Evolutionary conservation across 2,797 vertebrate genomes (phyloP).

Genomic region (Tragelaphus eurycerus): DNA sequence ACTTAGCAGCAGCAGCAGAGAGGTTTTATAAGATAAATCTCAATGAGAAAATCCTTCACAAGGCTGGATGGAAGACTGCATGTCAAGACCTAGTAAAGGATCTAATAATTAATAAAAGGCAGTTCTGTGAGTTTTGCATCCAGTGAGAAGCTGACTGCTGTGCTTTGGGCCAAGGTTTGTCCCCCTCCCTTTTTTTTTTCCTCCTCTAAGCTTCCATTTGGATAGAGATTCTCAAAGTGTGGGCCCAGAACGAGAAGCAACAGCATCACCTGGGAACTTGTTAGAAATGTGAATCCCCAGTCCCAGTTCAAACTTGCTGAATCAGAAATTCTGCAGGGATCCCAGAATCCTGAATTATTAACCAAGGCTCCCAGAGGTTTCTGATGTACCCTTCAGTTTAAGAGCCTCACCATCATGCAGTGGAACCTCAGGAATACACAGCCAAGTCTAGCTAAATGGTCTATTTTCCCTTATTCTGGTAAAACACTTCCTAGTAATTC

Average conservation of each 20-base stretch:
- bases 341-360: not conserved
- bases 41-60: not conserved
- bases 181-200: not conserved
- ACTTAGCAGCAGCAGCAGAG: not conserved
- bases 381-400: not conserved
- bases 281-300: not conserved
- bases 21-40: constrained; percentile 47
- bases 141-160: not conserved
- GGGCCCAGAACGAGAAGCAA: not conserved
- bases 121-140: not conserved
- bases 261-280: not conserved
- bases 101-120: not conserved
- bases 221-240: not conserved
- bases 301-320: not conserved
- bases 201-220: not conserved
- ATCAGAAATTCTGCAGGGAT: not conserved
- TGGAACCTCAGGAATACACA: not conserved
- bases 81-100: not conserved
- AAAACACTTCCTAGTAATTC: not conserved
- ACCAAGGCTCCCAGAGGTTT: not conserved
- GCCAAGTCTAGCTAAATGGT: not conserved
- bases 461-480: not conserved
- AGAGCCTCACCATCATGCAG: not conserved
- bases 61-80: not conserved
- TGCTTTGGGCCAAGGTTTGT: not conserved